Evolutionary conservation across 2,888 invertebrate genomes (phyloP).

Genomic region (Thelaira solivaga): DNA sequence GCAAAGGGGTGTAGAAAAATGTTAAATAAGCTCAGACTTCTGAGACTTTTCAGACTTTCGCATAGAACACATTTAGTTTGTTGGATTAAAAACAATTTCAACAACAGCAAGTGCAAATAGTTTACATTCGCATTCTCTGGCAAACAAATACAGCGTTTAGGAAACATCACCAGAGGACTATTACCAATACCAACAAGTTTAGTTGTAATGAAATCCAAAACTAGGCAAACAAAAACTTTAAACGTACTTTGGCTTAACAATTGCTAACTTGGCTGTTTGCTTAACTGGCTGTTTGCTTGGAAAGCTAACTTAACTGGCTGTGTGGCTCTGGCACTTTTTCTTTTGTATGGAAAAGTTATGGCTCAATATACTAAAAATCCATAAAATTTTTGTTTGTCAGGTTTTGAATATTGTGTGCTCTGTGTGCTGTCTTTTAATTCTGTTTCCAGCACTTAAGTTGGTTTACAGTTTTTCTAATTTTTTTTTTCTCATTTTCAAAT

Average conservation of each 20-base stretch:
- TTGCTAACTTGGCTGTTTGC: not conserved
- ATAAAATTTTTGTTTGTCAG: constrained; percentile 38
- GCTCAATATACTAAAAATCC: constrained; percentile 24
- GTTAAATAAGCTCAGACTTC: not conserved
- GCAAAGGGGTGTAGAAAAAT: not conserved
- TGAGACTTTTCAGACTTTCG: not conserved
- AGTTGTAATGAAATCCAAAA: not conserved
- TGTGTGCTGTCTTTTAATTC: not conserved
- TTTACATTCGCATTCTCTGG: not conserved
- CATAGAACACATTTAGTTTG: not conserved
- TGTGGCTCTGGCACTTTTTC: constrained; percentile 22
- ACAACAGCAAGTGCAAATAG: constrained; percentile 2
- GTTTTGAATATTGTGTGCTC: not conserved
- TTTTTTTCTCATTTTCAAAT: not conserved
- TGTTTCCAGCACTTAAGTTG: constrained; percentile 23
- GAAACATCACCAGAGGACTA: too few relatives aligned
- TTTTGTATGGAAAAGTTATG: constrained; percentile 27
- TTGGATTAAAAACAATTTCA: not conserved
- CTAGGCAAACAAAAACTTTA: constrained; percentile 47
- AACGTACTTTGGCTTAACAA: constrained; percentile 26
- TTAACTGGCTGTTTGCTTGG: not conserved
- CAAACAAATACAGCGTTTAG: too few relatives aligned
- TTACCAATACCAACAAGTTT: too few relatives aligned
- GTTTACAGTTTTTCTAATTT: not conserved
- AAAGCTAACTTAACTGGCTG: too few relatives aligned